These are phyloP conservation scores for Aspidapion aeneum DNA, from an alignment of 2,888 invertebrate genomes.

Conservation along the genomic window DNA sequence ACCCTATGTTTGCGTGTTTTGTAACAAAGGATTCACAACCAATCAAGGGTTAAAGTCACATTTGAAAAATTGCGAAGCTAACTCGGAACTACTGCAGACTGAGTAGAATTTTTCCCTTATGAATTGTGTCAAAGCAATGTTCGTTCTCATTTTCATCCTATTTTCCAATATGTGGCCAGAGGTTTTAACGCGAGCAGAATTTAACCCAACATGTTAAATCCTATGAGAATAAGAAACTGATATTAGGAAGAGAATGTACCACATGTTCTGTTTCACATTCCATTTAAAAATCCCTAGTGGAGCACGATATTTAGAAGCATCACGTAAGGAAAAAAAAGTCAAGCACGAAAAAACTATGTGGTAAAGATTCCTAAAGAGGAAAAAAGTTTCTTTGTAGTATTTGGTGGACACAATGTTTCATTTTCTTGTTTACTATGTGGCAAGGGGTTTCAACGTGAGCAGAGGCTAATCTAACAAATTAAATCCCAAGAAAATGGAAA, in stretches of 20 bases:
- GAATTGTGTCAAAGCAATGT: conserved; percentile 37
- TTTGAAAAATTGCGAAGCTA: conserved; percentile 34
- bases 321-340: too few species aligned
- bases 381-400: too few species aligned
- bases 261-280: neutral
- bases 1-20: conserved; percentile 50
- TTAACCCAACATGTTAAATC: neutral
- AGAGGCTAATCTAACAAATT: conserved; percentile 26
- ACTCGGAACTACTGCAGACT: too few species aligned
- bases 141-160: conserved; percentile 45
- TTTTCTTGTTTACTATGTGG: conserved; percentile 51
- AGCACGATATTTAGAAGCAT: neutral
- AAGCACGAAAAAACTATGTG: too few species aligned
- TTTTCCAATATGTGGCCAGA: conserved; percentile 52
- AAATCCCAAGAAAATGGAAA: neutral
- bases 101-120: conserved; percentile 42
- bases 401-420: conserved; percentile 50
- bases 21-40: conserved; percentile 36
- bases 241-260: neutral
- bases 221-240: neutral
- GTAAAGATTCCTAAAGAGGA: too few species aligned
- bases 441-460: conserved; percentile 51
- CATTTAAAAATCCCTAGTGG: neutral
- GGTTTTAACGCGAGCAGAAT: conserved; percentile 49
- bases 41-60: conserved; percentile 37